Evolutionary conservation across 2,797 vertebrate genomes (phyloP).

Genomic region (Sebastolobus altivelis): DNA sequence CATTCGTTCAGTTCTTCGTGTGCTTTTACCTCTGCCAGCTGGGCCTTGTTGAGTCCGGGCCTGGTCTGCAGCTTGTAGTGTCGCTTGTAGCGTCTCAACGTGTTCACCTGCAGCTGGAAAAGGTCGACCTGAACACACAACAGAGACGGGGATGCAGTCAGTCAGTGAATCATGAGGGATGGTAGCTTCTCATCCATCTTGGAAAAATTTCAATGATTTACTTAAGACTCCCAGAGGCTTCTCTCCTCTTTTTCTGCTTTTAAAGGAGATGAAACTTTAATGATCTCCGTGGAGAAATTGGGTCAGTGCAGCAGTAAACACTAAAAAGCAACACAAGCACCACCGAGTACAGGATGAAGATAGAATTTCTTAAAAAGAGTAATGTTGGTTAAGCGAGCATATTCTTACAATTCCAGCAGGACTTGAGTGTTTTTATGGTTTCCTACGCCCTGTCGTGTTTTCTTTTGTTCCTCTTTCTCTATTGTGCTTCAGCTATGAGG

Average conservation of each 20-base stretch:
- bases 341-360: neutral
- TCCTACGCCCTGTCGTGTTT: neutral
- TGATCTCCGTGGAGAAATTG: neutral
- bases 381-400: neutral
- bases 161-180: neutral
- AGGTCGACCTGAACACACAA: conserved; percentile 91
- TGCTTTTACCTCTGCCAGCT: conserved; percentile 90
- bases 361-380: neutral
- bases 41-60: conserved; percentile 98
- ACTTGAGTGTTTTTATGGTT: neutral
- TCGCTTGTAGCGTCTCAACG: conserved; percentile 96
- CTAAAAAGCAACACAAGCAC: neutral
- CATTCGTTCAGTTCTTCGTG: too few relatives aligned
- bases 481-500: neutral
- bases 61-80: conserved; percentile 99
- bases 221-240: neutral
- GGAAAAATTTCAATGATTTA: neutral
- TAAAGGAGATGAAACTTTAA: conserved; percentile 24
- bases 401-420: neutral
- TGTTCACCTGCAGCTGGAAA: conserved; percentile 99
- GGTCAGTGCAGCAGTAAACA: neutral
- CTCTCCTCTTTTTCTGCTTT: conserved; percentile 4
- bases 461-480: neutral
- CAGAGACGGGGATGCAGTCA: neutral
- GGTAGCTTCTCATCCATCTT: neutral